These are phyloP conservation scores for Entomobrya multifasciata DNA, from an alignment of 2,888 invertebrate species.

Conservation along the genomic window DNA sequence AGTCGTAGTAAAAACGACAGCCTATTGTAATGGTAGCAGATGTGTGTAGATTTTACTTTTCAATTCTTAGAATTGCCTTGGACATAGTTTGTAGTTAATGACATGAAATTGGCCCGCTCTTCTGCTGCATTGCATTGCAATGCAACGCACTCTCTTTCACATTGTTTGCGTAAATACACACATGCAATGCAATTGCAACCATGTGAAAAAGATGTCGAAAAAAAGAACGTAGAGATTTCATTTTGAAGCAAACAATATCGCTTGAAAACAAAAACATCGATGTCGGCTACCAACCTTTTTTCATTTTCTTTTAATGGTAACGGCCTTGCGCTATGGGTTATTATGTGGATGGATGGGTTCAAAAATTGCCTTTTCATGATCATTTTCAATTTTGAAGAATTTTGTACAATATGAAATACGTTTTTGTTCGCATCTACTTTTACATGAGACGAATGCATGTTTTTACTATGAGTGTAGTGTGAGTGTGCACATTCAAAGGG, in stretches of 20 bases:
- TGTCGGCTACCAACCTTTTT: no score
- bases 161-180: not conserved
- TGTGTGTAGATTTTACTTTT: constrained; percentile 63
- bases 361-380: not conserved
- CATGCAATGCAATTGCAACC: no score
- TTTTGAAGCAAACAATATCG: no score
- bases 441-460: not conserved
- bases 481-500: no score
- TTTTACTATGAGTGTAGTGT: not conserved
- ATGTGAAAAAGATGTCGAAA: no score
- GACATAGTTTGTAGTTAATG: constrained; percentile 33
- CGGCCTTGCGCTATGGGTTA: no score
- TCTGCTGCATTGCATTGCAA: not conserved
- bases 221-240: no score
- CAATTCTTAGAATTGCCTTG: constrained; percentile 58
- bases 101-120: not conserved
- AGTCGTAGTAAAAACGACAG: constrained; percentile 9
- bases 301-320: no score
- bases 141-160: not conserved
- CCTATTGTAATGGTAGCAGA: constrained; percentile 49
- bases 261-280: no score
- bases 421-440: not conserved
- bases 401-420: not conserved
- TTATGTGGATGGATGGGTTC: no score
- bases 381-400: no score